Evolutionary conservation across 1,140 invertebrate genomes (phyloP).

Genomic region (Mycetomoellerius zeteki): DNA sequence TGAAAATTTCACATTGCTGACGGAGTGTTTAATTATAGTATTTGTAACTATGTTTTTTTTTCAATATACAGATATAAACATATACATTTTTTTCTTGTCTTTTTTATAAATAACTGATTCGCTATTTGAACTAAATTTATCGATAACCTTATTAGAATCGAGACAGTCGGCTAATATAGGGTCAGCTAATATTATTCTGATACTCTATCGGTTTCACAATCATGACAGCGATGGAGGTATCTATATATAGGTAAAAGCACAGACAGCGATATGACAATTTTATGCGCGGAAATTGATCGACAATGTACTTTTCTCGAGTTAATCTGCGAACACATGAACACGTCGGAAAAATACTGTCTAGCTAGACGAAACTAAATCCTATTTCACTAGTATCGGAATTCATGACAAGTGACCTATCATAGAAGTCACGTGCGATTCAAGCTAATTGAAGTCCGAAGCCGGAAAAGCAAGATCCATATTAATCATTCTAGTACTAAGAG

Average conservation of each 20-base stretch:
- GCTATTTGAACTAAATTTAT: neutral
- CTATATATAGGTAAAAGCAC: neutral
- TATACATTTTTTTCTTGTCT: neutral
- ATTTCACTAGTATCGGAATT: slow-evolving; percentile 33
- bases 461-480: slow-evolving; percentile 22
- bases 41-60: too few species aligned
- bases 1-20: too few species aligned
- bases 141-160: neutral
- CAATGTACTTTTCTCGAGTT: slow-evolving; percentile 13
- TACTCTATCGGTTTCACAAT: neutral
- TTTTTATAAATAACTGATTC: neutral
- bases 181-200: slow-evolving; percentile 9
- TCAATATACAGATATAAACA: neutral
- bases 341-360: neutral
- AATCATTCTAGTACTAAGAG: slow-evolving; percentile 16
- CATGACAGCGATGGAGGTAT: neutral
- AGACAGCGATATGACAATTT: neutral
- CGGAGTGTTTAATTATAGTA: too few species aligned
- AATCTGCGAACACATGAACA: neutral
- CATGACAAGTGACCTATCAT: neutral
- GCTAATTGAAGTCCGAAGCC: slow-evolving; percentile 31
- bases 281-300: slow-evolving; percentile 17
- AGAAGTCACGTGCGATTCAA: slow-evolving; percentile 38
- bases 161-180: neutral
- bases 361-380: slow-evolving; percentile 3